phyloP scores from a whole-genome alignment of 2,113 vertebrate genomes.

The Nettapus auritus region DNA sequence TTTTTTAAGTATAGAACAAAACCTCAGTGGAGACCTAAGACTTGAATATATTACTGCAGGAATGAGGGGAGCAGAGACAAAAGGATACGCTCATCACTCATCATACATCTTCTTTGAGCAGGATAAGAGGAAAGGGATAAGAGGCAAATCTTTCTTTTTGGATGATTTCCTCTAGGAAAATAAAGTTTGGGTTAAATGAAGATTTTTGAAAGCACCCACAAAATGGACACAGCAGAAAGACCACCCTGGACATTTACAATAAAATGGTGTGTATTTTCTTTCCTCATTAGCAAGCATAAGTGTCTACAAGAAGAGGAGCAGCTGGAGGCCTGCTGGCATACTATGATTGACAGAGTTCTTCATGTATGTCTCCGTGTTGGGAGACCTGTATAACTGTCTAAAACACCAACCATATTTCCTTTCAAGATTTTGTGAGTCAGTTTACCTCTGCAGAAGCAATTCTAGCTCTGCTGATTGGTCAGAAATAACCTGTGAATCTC shows the following conservation, averaged over 20 bases:
- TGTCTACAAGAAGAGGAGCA: neutral
- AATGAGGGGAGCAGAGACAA: neutral
- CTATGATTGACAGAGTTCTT: neutral
- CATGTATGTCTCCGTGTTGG: neutral
- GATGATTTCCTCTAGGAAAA: neutral
- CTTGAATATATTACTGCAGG: slow-evolving; percentile 10
- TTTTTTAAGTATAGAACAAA: neutral
- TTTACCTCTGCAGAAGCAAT: neutral
- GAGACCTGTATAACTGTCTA: neutral
- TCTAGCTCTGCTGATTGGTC: neutral
- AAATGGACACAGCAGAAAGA: neutral
- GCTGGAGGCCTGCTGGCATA: neutral
- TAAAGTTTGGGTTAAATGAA: neutral
- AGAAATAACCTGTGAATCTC: neutral
- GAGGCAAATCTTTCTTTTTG: neutral
- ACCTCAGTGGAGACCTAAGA: neutral
- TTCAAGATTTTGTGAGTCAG: neutral
- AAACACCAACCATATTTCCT: neutral
- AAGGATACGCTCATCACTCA: neutral
- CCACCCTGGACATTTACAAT: neutral
- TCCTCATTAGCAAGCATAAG: neutral
- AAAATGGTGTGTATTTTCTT: neutral
- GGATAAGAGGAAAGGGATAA: neutral
- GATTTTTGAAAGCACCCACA: neutral
- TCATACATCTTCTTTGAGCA: neutral